Percentiles rank a stretch among this genome's conserved stretches.
phyloP scores from a whole-genome alignment of 1,140 invertebrate species.

The Antheraea pernyi region DNA sequence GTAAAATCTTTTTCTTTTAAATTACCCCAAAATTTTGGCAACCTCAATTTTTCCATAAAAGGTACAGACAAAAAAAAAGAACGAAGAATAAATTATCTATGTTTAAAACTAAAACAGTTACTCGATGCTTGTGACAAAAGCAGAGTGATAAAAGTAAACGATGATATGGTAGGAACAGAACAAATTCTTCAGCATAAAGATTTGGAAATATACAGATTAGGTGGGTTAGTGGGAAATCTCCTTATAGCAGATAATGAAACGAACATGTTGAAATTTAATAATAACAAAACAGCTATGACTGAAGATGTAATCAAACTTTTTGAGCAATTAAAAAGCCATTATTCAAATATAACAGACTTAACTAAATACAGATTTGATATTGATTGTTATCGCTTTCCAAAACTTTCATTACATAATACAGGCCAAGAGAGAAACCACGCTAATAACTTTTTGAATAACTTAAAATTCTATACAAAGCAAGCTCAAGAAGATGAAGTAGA shows the following conservation, averaged over 20 bases:
- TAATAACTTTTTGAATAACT: conserved; percentile 10
- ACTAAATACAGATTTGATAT: conserved; percentile 12
- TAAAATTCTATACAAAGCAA: conserved; percentile 16
- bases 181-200: conserved; percentile 2
- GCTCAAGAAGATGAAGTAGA: conserved; percentile 12
- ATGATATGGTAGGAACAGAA: conserved; percentile 1
- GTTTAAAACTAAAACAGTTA: conserved; percentile 3
- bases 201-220: conserved; percentile 8
- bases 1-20: conserved; percentile 2
- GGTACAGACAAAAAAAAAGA: neutral
- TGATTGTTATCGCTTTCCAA: conserved; percentile 7
- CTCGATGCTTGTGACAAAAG: neutral
- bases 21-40: conserved; percentile 13
- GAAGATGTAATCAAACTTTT: neutral
- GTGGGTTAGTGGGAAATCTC: conserved; percentile 3
- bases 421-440: neutral
- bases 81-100: conserved; percentile 1
- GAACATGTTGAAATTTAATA: neutral
- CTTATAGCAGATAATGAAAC: conserved; percentile 1
- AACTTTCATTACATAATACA: conserved; percentile 1
- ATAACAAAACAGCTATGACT: neutral
- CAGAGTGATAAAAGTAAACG: conserved; percentile 1
- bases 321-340: neutral
- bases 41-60: neutral
- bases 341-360: neutral